Conservation (phyloP, 2,797 vertebrate genomes). For the Hemitrygon akajei region DNA sequence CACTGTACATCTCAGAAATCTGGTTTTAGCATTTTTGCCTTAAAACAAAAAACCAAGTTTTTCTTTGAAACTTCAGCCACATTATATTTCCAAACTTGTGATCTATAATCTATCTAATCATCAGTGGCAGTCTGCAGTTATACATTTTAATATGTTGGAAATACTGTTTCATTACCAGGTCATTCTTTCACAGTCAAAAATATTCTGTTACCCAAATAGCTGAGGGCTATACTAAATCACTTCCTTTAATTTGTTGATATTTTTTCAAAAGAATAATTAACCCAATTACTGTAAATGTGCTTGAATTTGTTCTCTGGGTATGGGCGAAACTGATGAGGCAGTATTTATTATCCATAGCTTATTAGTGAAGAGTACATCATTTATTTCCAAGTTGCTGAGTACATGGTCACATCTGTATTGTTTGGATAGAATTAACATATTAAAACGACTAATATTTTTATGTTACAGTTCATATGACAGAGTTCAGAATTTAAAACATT, state of each 20-base stretch:
- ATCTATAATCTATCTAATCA: background rate
- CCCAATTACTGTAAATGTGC: background rate
- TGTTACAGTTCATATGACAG: background rate
- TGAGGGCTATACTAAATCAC: background rate
- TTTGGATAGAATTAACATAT: background rate
- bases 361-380: background rate
- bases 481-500: background rate
- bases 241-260: background rate
- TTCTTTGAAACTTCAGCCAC: too few relatives aligned
- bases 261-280: background rate
- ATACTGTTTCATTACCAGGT: background rate
- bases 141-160: background rate
- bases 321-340: background rate
- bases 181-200: background rate
- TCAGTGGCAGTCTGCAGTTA: background rate
- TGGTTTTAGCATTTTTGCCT: background rate
- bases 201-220: background rate
- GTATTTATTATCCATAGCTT: background rate
- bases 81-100: background rate
- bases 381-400: background rate
- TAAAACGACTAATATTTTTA: constrained; percentile 33
- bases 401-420: background rate
- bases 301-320: background rate
- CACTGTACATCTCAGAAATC: background rate
- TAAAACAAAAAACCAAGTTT: background rate